A percentile compares a stretch with the other conserved stretches of the same genome.
These are phyloP conservation scores for Rhinophrynus dorsalis DNA, from an alignment of 2,797 vertebrate genomes.

Conservation along the genomic window DNA sequence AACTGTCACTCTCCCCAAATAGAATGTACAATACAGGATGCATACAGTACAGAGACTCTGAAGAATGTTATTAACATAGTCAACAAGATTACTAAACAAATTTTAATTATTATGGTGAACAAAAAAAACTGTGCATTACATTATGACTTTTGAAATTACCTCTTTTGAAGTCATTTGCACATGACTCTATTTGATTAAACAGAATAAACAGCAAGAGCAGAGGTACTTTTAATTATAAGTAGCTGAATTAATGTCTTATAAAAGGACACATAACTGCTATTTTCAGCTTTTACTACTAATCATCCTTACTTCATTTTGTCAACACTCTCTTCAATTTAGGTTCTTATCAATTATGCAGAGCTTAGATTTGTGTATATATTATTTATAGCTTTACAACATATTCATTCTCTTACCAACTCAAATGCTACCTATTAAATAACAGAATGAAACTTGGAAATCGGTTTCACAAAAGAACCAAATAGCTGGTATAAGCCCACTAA, in stretches of 20 bases:
- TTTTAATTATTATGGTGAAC: constrained; percentile 6
- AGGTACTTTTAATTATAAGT: constrained; percentile 4
- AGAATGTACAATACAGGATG: background rate
- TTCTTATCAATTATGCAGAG: background rate
- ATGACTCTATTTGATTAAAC: constrained; percentile 6
- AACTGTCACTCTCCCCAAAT: background rate
- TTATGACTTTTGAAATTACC: background rate
- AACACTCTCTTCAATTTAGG: background rate
- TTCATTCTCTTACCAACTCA: too few species aligned
- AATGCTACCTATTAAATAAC: too few species aligned
- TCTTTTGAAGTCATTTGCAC: constrained; percentile 7
- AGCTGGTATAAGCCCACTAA: too few species aligned
- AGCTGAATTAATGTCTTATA: background rate
- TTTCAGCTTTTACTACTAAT: constrained; percentile 5
- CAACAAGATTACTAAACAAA: background rate
- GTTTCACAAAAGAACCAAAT: too few species aligned
- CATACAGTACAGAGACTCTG: background rate
- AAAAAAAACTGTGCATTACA: background rate
- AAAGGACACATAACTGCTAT: background rate
- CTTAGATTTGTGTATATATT: background rate
- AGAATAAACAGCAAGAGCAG: constrained; percentile 9
- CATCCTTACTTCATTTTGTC: background rate
- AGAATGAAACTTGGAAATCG: too few species aligned
- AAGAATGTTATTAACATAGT: background rate
- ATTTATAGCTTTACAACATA: background rate